These are phyloP conservation scores for Rhea americana DNA, from an alignment of 2,113 vertebrate species.

Conservation along the genomic window DNA sequence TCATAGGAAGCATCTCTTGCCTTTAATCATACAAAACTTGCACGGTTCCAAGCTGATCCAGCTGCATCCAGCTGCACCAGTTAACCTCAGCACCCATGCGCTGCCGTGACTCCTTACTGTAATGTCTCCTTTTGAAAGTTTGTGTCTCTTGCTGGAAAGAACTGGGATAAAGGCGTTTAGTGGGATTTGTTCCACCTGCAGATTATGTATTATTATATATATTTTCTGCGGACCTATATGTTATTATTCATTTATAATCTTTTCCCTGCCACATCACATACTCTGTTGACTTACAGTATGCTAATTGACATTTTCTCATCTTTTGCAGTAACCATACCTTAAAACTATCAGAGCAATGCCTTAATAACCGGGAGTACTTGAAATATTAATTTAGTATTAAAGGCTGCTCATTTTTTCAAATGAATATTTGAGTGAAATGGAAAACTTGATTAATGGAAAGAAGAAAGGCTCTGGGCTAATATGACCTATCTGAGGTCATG, in stretches of 20 bases:
- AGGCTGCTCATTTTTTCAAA: background rate
- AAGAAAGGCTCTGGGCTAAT: background rate
- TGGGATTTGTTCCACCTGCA: background rate
- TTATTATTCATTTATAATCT: background rate
- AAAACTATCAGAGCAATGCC: background rate
- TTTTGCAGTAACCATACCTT: conserved; percentile 24
- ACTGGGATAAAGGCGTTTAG: background rate
- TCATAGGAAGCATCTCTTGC: background rate
- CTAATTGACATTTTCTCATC: conserved; percentile 23
- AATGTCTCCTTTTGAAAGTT: background rate
- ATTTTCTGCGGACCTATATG: no score
- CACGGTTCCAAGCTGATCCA: background rate
- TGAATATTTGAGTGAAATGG: background rate
- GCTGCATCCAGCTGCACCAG: rapidly evolving
- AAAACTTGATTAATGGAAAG: conserved; percentile 4
- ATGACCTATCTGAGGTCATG: background rate
- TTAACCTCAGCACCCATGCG: background rate
- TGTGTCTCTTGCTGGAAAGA: background rate
- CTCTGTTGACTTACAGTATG: background rate
- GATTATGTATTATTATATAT: background rate
- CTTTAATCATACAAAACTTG: background rate
- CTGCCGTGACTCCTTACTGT: rapidly evolving
- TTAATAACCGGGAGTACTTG: conserved; percentile 7
- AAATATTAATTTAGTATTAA: conserved; percentile 44
- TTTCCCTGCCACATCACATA: background rate